These are phyloP conservation scores for Cheilosia impressa DNA, from an alignment of 2,888 invertebrate species.

Conservation along the genomic window DNA sequence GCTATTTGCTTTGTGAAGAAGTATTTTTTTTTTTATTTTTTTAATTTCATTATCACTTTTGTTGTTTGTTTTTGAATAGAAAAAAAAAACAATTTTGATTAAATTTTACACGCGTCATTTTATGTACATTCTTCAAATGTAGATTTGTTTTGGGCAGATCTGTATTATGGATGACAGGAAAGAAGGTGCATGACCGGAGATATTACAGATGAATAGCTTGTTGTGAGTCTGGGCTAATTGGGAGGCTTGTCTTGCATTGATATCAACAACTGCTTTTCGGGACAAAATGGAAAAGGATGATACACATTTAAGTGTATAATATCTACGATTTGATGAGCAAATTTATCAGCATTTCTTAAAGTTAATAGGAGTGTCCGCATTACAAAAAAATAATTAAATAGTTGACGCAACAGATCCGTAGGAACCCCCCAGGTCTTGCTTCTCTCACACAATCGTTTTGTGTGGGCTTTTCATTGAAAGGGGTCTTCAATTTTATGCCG, in stretches of 20 bases:
- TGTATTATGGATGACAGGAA: neutral
- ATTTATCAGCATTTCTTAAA: no score
- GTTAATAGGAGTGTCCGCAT: no score
- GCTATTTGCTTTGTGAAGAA: neutral
- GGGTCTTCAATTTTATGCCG: no score
- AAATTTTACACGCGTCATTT: constrained; percentile 18
- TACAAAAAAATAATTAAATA: no score
- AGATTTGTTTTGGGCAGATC: neutral
- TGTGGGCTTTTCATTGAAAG: no score
- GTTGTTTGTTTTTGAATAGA: constrained; percentile 20
- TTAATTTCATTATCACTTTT: constrained; percentile 21
- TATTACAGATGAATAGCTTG: constrained; percentile 3
- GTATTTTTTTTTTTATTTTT: constrained; percentile 2
- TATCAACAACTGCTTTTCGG: neutral
- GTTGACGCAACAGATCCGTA: no score
- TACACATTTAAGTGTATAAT: no score
- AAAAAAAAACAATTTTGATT: constrained; percentile 14
- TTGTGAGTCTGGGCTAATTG: constrained; percentile 20
- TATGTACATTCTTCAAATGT: no score
- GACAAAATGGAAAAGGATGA: no score
- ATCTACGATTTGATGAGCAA: no score
- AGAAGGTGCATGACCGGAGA: neutral
- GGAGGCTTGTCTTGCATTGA: constrained; percentile 12
- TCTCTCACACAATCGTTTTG: no score
- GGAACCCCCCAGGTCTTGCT: no score